phyloP scores from a whole-genome alignment of 1,140 invertebrate genomes.

The Caenorhabditis latens region DNA sequence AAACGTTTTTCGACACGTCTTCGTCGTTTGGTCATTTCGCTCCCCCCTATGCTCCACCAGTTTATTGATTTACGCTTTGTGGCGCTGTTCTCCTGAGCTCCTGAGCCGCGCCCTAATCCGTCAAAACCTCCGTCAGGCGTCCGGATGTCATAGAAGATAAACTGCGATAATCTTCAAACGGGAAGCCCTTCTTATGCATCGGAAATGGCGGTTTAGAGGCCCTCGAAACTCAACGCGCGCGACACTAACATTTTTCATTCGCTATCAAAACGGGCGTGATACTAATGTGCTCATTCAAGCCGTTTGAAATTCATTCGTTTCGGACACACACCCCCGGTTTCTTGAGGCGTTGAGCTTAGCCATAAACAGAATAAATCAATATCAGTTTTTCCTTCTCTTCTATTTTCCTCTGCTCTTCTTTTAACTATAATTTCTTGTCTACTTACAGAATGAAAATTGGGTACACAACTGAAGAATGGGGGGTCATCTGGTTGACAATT shows the following conservation, averaged over 20 bases:
- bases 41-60: background rate
- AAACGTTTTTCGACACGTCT: background rate
- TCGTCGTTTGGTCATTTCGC: background rate
- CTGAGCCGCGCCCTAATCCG: background rate
- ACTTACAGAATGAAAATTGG: background rate
- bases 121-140: background rate
- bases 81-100: background rate
- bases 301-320: constrained; percentile 15
- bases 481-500: background rate
- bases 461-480: background rate
- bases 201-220: constrained; percentile 38
- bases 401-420: background rate
- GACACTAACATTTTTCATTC: background rate
- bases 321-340: background rate
- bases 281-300: background rate
- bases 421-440: background rate
- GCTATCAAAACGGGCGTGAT: background rate
- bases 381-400: background rate
- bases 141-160: constrained; percentile 28
- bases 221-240: background rate
- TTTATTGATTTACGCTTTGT: background rate
- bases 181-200: constrained; percentile 50
- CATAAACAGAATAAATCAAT: background rate
- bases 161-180: background rate
- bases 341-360: background rate